phyloP scores from a whole-genome alignment of 2,797 vertebrate genomes.

The Phoeniculus purpureus region DNA sequence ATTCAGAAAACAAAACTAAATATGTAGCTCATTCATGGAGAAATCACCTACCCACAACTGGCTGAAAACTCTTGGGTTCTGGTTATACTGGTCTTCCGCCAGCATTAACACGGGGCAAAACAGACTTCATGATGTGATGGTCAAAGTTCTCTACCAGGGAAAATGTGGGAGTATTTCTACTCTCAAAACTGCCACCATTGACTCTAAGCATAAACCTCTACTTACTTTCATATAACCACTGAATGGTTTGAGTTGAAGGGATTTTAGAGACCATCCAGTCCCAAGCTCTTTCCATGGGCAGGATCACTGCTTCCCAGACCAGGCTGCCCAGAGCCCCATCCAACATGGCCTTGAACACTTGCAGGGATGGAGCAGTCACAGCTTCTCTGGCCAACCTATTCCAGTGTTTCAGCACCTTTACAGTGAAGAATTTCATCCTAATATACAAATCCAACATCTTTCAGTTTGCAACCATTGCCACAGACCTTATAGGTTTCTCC shows the following conservation, averaged over 20 bases:
- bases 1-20: neutral
- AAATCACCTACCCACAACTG: neutral
- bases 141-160: neutral
- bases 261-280: no score
- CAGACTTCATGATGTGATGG: fast-evolving
- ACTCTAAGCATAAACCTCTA: neutral
- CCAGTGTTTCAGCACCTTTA: neutral
- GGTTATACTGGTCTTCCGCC: neutral
- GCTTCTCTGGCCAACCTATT: neutral
- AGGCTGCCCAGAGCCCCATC: no score
- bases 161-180: neutral
- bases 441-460: neutral
- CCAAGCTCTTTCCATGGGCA: neutral
- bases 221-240: neutral
- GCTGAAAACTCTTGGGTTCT: fast-evolving
- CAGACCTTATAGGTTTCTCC: neutral
- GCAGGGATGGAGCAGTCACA: neutral
- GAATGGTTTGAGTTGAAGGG: neutral
- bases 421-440: neutral
- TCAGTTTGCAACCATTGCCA: no score
- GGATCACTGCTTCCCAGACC: neutral
- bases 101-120: neutral
- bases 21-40: neutral
- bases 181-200: neutral
- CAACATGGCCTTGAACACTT: neutral